Conservation (phyloP, 1,140 invertebrate genomes). For the Helicoverpa armigera region DNA sequence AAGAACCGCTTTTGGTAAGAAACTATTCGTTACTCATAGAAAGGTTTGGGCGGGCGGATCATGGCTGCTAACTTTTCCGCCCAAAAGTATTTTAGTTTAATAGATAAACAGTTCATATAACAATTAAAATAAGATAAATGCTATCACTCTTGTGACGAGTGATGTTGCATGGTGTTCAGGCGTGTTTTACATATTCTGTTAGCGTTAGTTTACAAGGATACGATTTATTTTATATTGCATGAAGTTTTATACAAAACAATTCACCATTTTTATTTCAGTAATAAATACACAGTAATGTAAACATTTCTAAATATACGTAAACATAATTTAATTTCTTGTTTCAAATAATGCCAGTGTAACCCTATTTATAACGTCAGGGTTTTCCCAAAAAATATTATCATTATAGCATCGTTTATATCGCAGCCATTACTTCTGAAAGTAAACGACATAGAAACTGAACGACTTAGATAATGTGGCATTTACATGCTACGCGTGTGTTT, state of each 20-base stretch:
- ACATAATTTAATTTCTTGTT: neutral
- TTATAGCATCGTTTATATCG: constrained; percentile 24
- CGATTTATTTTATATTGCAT: too few species aligned
- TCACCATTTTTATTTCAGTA: too few species aligned
- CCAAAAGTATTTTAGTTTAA: neutral
- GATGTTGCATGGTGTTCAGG: too few species aligned
- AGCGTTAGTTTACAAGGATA: too few species aligned
- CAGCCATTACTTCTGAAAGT: constrained; percentile 18
- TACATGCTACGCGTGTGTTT: constrained; percentile 37
- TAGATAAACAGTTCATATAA: neutral
- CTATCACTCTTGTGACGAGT: too few species aligned
- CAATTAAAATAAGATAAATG: too few species aligned
- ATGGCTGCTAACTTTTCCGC: too few species aligned
- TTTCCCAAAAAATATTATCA: constrained; percentile 28
- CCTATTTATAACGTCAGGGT: neutral
- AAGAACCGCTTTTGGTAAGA: constrained; percentile 8
- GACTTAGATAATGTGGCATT: constrained; percentile 35
- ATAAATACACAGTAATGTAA: too few species aligned
- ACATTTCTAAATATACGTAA: neutral
- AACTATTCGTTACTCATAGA: neutral
- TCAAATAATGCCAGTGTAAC: neutral
- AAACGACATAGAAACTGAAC: constrained; percentile 14
- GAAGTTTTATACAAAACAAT: too few species aligned
- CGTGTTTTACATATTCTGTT: too few species aligned
- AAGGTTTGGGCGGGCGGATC: constrained; percentile 32